Base-by-base conservation (phyloP, 2,888 invertebrate species). In the Opisthograptis luteolata region DNA sequence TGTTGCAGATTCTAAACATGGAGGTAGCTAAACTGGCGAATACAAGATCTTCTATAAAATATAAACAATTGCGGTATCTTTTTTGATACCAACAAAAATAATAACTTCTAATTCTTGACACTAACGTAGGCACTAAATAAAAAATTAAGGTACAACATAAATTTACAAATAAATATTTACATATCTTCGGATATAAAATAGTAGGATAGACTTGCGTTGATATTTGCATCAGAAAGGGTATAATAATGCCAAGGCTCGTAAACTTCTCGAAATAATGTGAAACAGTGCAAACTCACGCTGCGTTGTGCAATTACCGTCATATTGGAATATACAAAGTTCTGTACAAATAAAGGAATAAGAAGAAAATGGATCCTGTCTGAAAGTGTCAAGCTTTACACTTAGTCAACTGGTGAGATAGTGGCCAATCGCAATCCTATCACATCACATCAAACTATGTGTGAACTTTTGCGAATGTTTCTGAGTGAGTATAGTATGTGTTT, bases 221-320 rank as follows among this genome's bases (percentile, higher is more conserved):
- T 44, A 57, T 55, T 52, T 54, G 43, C 44, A 42, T 54, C 44
- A 39, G 34, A 50, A 37, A 42, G 25, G 35, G 37, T 43, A 43
- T 45, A 46, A 50, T 44, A 55, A 43, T 42, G 34, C 32, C 20
- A 20, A 17, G 31, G n/a, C n/a, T 46, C 49, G 30, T 60, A 58
- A 61, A 64, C 6, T 45, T n/a, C 22, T 27, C 41, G 24, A 48
- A 55, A 46, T 53, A 46, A 55, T 51, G 50, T 41, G 47, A 49
- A 59, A 55, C 57, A 37, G 40, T 55, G 47, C 49, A 45, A 54
- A 39, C 41, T 34, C 41, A 27, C 32, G 32, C 43, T 46, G 41
- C 13, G 40, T 35, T 45, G 22, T 31, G 24, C 50, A 39, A 51
- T 51, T 40, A 51, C 44, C 27, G 28, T 40, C 44, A 39, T 50